These are phyloP conservation scores for Mystacornis crossleyi DNA, from an alignment of 2,113 vertebrate species.

Conservation along the genomic window DNA sequence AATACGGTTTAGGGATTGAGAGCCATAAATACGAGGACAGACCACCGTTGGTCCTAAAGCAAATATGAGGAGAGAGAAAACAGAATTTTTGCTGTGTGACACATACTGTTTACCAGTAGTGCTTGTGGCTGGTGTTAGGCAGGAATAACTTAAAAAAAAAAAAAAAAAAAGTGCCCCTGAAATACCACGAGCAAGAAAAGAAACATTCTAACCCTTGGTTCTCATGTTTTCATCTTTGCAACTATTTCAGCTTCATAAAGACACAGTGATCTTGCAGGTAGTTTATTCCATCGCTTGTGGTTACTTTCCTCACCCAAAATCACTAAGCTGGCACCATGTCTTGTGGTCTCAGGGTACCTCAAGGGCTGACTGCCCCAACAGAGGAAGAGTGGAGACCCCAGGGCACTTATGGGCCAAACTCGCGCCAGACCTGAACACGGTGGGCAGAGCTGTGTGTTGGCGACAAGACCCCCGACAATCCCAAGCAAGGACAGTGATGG, in stretches of 20 bases:
- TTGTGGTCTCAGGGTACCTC: neutral
- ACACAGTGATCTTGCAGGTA: neutral
- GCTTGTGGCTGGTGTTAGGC: neutral
- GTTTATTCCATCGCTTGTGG: neutral
- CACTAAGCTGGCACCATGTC: fast-evolving
- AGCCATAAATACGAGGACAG: neutral
- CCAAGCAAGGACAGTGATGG: neutral
- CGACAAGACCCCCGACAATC: neutral
- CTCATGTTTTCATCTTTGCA: neutral
- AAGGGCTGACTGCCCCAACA: neutral
- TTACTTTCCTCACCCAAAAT: neutral
- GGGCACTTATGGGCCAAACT: fast-evolving
- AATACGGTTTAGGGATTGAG: neutral
- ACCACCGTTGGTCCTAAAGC: neutral
- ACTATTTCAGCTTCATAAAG: neutral
- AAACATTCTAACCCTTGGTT: neutral
- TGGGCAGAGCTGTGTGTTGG: neutral
- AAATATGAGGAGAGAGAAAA: neutral
- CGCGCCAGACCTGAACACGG: fast-evolving
- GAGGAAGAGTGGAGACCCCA: neutral
- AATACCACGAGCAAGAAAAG: neutral
- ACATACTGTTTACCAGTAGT: neutral
- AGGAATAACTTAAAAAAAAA: neutral
- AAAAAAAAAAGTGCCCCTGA: neutral
- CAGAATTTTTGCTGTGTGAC: neutral